phyloP scores from a whole-genome alignment of 2,888 invertebrate species.

The Calameuta pallipes region DNA sequence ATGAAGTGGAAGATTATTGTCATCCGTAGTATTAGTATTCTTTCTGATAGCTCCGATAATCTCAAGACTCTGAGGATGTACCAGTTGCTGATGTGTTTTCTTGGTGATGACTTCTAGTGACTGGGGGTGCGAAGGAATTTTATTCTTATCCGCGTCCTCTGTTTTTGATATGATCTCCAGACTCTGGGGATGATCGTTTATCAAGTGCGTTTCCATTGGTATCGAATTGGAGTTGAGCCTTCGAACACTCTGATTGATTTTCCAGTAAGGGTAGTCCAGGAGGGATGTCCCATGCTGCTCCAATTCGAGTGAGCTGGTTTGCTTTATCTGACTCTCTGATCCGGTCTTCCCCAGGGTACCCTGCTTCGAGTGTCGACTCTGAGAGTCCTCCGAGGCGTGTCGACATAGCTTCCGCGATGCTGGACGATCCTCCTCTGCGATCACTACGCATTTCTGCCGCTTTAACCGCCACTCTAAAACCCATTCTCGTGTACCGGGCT shows the following conservation, averaged over 20 bases:
- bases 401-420: slow-evolving; percentile 52
- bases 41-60: slow-evolving; percentile 59
- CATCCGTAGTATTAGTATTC: slow-evolving; percentile 57
- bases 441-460: slow-evolving; percentile 51
- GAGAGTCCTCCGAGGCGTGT: slow-evolving; percentile 59
- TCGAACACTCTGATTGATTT: slow-evolving; percentile 58
- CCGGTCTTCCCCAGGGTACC: slow-evolving; percentile 65
- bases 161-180: slow-evolving; percentile 61
- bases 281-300: slow-evolving; percentile 50
- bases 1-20: slow-evolving; percentile 78
- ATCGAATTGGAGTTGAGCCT: slow-evolving; percentile 57
- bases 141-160: slow-evolving; percentile 57
- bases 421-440: slow-evolving; percentile 52
- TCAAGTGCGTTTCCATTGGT: slow-evolving; percentile 56
- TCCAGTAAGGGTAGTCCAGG: slow-evolving; percentile 58
- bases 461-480: slow-evolving; percentile 47
- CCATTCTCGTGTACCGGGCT: not conserved
- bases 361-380: slow-evolving; percentile 54
- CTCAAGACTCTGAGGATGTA: slow-evolving; percentile 63
- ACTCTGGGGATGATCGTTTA: slow-evolving; percentile 60
- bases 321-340: slow-evolving; percentile 68
- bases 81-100: slow-evolving; percentile 57
- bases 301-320: slow-evolving; percentile 72
- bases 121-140: slow-evolving; percentile 63
- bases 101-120: slow-evolving; percentile 60